Base-by-base conservation (phyloP, 2,888 invertebrate species). In the Thera obeliscata region DNA sequence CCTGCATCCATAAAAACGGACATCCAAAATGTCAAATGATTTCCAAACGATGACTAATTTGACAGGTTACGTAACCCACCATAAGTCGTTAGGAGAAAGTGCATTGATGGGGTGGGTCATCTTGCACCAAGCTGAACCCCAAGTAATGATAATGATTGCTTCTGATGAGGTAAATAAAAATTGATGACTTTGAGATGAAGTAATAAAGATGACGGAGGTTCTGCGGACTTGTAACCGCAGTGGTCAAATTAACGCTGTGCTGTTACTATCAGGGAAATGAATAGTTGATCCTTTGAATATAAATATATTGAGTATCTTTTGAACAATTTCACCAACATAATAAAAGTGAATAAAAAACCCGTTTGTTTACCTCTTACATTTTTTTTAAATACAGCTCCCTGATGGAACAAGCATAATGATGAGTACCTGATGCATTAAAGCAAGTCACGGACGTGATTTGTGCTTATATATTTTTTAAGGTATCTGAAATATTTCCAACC, bases 131-230 rank as follows among this genome's bases (percentile, higher is more conserved):
- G 54, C 52, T 64, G 64, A 61, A 59, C 41, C 57, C 35, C 9
- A 12, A 43, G 54, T 54, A 54, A 35, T 50, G 50, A 22, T 33
- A 52, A 52, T 57, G 43, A 69, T 68, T 61, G 65, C 65, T 69
- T 69, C 69, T 69, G 59, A 62, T 62, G 56, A 56, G 60, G 36
- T 35, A 56, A 66, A 69, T 69, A 69, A 66, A 69, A 63, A 63
- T 60, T 66, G 62, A 69, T 69, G 63, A 60, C 52, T 66, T 62
- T 60, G 46, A 36, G 33, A 61, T 66, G 69, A 49, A 41, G 59
- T 33, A 49, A 56, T 58, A n/a, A 63, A 63, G 33, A 43, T 46
- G 12, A 52, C 22, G n/a, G 49, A 9, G 12, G 41, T 48, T 58
- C 48, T 58, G 58, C 36, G 36, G 12, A 56, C 5, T 5, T 7